Conservation (phyloP, 2,797 vertebrate genomes). For the Hoplostethus atlanticus region DNA sequence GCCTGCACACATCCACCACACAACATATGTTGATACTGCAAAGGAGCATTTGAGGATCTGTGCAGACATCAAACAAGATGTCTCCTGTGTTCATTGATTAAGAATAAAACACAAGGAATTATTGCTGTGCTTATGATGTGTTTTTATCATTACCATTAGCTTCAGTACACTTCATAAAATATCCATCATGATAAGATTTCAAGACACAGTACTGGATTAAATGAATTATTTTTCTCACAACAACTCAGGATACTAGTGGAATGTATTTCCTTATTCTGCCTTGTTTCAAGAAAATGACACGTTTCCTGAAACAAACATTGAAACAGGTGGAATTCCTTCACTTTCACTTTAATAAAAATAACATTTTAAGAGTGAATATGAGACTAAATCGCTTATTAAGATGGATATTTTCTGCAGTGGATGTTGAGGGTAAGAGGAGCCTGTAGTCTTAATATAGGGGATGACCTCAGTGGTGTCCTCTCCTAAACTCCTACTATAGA, state of each 20-base stretch:
- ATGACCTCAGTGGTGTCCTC: conserved; percentile 84
- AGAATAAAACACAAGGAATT: neutral
- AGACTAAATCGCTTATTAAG: conserved; percentile 17
- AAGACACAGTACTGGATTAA: too few species aligned
- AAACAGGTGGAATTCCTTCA: too few species aligned
- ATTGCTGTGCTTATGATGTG: neutral
- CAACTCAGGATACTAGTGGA: neutral
- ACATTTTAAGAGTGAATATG: neutral
- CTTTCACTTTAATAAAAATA: neutral
- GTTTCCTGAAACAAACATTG: too few species aligned
- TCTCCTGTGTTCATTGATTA: neutral
- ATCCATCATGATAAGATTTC: too few species aligned
- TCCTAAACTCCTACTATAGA: conserved; percentile 77
- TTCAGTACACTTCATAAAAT: neutral
- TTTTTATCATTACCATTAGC: neutral
- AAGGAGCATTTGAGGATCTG: conserved; percentile 15
- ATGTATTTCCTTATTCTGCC: neutral
- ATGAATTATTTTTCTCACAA: neutral
- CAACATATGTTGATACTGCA: conserved; percentile 1
- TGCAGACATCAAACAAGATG: conserved; percentile 4
- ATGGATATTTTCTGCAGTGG: conserved; percentile 39
- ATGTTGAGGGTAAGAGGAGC: conserved; percentile 68
- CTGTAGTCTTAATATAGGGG: conserved; percentile 80
- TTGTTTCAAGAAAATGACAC: neutral
- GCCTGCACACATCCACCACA: conserved; percentile 5